These are phyloP conservation scores for Pardosa pseudoannulata DNA, from an alignment of 2,888 invertebrate species.

Conservation along the genomic window DNA sequence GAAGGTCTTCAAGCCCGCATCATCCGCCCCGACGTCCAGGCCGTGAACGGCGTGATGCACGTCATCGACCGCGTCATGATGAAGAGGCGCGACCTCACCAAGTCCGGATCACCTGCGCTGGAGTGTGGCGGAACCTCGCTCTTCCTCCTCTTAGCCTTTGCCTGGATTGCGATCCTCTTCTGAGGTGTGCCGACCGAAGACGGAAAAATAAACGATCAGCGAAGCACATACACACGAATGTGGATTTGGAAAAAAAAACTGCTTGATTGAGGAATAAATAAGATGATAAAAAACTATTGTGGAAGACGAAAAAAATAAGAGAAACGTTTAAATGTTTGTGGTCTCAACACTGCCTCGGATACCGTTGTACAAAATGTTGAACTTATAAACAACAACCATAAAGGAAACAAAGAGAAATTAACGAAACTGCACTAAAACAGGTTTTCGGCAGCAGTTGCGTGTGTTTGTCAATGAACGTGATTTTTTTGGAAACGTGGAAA, in stretches of 20 bases:
- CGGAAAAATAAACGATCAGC: not conserved
- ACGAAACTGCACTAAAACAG: not conserved
- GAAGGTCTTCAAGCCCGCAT: slow-evolving; percentile 89
- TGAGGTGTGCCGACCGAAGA: slow-evolving; percentile 39
- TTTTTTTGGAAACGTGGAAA: not conserved
- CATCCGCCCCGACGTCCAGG: slow-evolving; percentile 93
- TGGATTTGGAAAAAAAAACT: slow-evolving; percentile 4
- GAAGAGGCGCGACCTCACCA: slow-evolving; percentile 86
- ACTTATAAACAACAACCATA: not conserved
- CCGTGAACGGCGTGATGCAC: slow-evolving; percentile 96
- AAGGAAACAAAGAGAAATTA: not conserved
- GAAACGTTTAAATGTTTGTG: not conserved
- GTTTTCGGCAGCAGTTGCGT: not conserved
- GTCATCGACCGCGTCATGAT: slow-evolving; percentile 93
- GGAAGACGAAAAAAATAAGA: no score
- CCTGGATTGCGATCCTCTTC: slow-evolving; percentile 34
- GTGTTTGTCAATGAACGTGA: not conserved
- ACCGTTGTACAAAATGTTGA: not conserved
- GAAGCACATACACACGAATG: not conserved
- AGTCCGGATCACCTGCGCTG: slow-evolving; percentile 76
- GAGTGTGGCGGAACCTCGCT: slow-evolving; percentile 8
- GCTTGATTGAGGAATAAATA: not conserved
- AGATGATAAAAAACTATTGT: no score
- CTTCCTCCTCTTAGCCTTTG: slow-evolving; percentile 29
- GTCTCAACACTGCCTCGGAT: slow-evolving; percentile 12